Evolutionary conservation across 2,888 invertebrate genomes (phyloP).

Genomic region (Elysia crispata): DNA sequence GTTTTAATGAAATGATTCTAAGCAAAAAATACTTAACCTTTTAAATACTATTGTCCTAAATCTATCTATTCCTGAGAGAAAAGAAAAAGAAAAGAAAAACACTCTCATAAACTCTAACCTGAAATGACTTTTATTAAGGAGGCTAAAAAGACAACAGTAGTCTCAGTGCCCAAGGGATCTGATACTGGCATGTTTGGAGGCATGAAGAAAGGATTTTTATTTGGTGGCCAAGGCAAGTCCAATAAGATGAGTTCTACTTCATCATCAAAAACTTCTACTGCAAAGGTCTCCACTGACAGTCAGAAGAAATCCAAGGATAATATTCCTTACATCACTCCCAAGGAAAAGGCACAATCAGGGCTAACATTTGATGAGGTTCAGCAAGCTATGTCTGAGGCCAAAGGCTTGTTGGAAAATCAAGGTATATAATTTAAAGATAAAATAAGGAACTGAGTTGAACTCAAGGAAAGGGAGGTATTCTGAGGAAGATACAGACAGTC

Average conservation of each 20-base stretch:
- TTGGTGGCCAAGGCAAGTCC: constrained; percentile 57
- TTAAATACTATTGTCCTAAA: too few species aligned
- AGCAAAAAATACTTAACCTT: too few species aligned
- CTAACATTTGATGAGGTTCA: constrained; percentile 70
- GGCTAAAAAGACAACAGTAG: constrained; percentile 5
- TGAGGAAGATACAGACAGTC: too few species aligned
- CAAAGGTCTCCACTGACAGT: background rate
- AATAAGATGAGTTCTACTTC: constrained; percentile 21
- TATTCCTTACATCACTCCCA: constrained; percentile 68
- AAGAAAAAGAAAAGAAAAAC: too few species aligned
- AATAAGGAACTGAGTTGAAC: too few species aligned
- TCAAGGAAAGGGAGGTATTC: too few species aligned
- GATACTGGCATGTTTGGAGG: constrained; percentile 66
- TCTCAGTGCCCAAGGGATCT: background rate
- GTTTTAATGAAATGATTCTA: too few species aligned
- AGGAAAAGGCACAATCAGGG: constrained; percentile 55
- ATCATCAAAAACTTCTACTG: background rate
- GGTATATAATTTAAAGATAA: constrained; percentile 49
- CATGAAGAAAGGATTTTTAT: constrained; percentile 74
- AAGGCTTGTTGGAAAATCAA: constrained; percentile 61
- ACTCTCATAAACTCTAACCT: too few species aligned
- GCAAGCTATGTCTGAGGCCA: constrained; percentile 63
- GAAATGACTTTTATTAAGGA: background rate
- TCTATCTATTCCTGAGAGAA: too few species aligned
- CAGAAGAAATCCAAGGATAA: background rate